Percentiles rank a stretch among this genome's conserved stretches.
phyloP scores from a whole-genome alignment of 2,888 invertebrate species.

The Acrobasis consociella region DNA sequence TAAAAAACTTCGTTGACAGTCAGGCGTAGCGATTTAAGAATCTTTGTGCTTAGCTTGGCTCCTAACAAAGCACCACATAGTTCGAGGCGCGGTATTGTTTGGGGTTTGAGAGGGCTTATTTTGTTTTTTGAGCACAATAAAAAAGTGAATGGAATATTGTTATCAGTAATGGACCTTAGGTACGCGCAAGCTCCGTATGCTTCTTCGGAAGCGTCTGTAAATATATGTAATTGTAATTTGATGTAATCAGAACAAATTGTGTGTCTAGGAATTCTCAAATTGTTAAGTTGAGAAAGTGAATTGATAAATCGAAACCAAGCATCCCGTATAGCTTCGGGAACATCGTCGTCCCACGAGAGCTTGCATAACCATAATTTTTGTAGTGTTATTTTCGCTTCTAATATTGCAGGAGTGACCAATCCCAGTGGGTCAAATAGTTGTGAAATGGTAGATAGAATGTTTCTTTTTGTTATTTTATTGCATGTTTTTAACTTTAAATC shows the following conservation, averaged over 20 bases:
- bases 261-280: conserved; percentile 27
- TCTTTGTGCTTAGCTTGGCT: conserved; percentile 31
- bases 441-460: conserved; percentile 30
- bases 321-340: not conserved
- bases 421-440: conserved; percentile 37
- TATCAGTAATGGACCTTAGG: too few species aligned
- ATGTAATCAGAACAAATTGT: conserved; percentile 15
- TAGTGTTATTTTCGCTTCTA: conserved; percentile 32
- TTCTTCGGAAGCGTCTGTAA: conserved; percentile 34
- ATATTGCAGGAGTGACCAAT: conserved; percentile 30
- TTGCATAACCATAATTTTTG: conserved; percentile 33
- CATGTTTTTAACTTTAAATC: conserved; percentile 2
- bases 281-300: not conserved
- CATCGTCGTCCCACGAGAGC: conserved; percentile 7
- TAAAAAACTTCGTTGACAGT: conserved; percentile 29
- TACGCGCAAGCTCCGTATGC: conserved; percentile 32
- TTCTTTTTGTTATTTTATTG: not conserved
- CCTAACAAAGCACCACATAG: conserved; percentile 37
- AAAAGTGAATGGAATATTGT: too few species aligned
- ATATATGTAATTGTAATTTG: conserved; percentile 32
- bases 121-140: too few species aligned
- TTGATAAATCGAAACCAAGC: conserved; percentile 1
- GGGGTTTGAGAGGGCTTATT: conserved; percentile 30
- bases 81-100: conserved; percentile 36
- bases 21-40: conserved; percentile 25